These are phyloP conservation scores for Stichodactyla helianthus DNA, from an alignment of 64 coral and sea anemone genomes.

Conservation along the genomic window DNA sequence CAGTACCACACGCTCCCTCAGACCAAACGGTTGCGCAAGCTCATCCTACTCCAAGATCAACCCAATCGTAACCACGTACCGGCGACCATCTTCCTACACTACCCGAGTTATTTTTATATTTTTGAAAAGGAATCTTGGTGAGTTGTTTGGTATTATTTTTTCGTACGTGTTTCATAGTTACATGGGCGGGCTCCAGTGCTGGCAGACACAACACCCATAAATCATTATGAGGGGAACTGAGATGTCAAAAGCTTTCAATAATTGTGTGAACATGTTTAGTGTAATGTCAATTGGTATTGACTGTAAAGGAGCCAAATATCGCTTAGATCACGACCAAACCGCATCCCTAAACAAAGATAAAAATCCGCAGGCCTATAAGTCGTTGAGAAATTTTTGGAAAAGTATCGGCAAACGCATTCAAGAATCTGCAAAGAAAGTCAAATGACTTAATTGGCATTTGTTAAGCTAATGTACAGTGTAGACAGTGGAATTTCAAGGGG, in stretches of 20 bases:
- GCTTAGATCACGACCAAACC: neutral
- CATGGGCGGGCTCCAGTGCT: neutral
- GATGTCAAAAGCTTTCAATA: neutral
- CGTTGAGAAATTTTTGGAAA: neutral
- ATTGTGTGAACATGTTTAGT: slow-evolving; percentile 7
- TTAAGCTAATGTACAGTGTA: neutral
- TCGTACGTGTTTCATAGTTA: neutral
- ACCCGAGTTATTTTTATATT: neutral
- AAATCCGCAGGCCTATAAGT: neutral
- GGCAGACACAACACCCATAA: slow-evolving; percentile 1
- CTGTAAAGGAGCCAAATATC: neutral
- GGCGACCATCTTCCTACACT: neutral
- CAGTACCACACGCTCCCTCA: neutral
- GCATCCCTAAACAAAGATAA: neutral
- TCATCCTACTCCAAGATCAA: neutral
- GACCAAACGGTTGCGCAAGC: neutral
- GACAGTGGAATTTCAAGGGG: neutral
- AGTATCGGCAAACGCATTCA: neutral
- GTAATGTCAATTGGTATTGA: neutral
- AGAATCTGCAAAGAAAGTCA: neutral
- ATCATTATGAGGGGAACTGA: neutral
- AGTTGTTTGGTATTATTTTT: neutral
- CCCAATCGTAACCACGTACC: neutral
- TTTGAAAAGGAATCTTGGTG: neutral
- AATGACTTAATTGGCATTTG: neutral